Base-by-base conservation (phyloP, 23 tunicate species). In the Aplidium turbinatum region DNA sequence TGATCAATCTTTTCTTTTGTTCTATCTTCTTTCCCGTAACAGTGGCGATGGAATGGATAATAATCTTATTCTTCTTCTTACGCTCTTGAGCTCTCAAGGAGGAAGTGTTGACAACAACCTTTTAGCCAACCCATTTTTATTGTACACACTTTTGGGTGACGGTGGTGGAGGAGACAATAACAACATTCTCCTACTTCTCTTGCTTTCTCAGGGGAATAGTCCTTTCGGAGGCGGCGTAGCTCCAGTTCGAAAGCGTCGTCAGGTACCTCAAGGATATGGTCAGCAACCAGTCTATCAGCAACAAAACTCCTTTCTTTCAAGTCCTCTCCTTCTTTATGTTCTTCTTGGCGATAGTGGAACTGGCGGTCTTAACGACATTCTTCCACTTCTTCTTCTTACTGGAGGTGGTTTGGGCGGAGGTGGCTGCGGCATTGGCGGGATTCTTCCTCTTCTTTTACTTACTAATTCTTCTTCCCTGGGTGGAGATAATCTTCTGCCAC, bases 71-170 rank as follows among this genome's bases (percentile, higher is more conserved):
- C 68, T 39, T 3, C 23, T 24, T 25, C 50, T 76, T 23, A 32
- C 31, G 46, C 58, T 76, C 40, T 60, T 76, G 24, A 52, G 38
- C 22, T 46, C 54, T 2, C 82, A 56, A 40, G 82, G 82, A 28
- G 22, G 60, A 1, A 62, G 45, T 5, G 25, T 47, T 28, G 68
- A 40, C 11, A 61, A 61, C 82, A 45, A 35, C 47, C 72, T 62
- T 45, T 76, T 45, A 6, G 62, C 61, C 27, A 70, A 70, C 47
- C 82, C 82, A 0, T 76, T 76, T 31, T 60, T 76, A 1, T 61
- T 76, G 9, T 76, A 31, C 47, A 28, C 60, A 2, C 60, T 76
- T 7, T 28, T 76, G 33, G 82, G 71, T 40, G 22, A 47, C 36
- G 27, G 29, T 6, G 25, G 38, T 6, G 3, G 19, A 1, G 58